Base-by-base conservation (phyloP, 1,140 invertebrate species). In the Ips typographus region DNA sequence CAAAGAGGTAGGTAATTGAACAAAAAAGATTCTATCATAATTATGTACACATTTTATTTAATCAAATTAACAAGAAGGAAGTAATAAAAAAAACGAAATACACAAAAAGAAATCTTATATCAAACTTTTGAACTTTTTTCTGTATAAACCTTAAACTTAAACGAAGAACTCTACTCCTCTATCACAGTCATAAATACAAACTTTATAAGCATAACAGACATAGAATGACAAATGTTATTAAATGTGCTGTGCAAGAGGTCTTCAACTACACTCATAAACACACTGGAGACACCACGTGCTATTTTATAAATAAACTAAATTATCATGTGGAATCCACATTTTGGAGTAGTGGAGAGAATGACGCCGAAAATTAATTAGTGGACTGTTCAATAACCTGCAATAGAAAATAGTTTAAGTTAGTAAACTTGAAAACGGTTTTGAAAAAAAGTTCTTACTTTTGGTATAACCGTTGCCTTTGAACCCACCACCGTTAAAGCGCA, bases 391-490 rank as follows among this genome's bases (percentile, higher is more conserved):
- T 65, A 65, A 57, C 52, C 63, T 65, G 47, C 55, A 65, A 65
- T 40, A 65, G 56, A 40, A 49, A 5, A 4, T 4, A 4, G 22
- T 49, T 40, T 22, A 56, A 65, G 8, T n/a, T 3, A 55, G 40
- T 40, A 4, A 4, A 1, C 36, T 38, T 37, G 40, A 38, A 53
- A 53, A 63, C 2, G 1, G 2, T 1, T 42, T 55, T 37, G 5
- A 51, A 56, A 63, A 39, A 3, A 0, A 39, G 7, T 39, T 55
- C 63, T 63, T 56, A 56, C 51, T 70, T 64, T 76, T 74, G 3
- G 72, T 70, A 67, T 77, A 73, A 59, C 72, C 63, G 53, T 62
- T 67, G 68, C 66, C 42, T 63, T 71, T 72, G 49, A 68, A 68
- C 47, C 65, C 62, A 39, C 40, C 62, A 57, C 67, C 66, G 42